Conservation (phyloP, 2,888 invertebrate genomes). For the Ommatoiulus sabulosus region DNA sequence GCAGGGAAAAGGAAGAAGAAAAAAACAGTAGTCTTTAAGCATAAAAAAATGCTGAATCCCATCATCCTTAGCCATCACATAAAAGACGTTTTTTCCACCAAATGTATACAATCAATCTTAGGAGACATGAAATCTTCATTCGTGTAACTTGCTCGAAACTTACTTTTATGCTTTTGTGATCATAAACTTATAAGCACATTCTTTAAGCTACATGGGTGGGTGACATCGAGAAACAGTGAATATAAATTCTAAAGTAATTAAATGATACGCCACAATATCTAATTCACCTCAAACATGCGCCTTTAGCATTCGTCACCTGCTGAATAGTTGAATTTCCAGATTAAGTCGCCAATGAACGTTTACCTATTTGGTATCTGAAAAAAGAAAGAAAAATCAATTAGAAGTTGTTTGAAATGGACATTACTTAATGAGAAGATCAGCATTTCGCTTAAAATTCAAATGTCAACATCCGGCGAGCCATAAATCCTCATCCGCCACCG, state of each 20-base stretch:
- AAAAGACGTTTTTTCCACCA: neutral
- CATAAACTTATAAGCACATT: neutral
- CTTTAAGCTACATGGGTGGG: neutral
- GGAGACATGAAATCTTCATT: conserved; percentile 9
- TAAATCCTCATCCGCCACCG: too few relatives aligned
- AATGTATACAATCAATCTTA: conserved; percentile 22
- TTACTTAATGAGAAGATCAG: too few relatives aligned
- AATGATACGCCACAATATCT: neutral
- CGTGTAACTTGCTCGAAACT: neutral
- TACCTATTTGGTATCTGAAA: neutral
- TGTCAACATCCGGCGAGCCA: too few relatives aligned
- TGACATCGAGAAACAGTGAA: neutral
- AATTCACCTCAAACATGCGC: neutral
- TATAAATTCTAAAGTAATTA: neutral
- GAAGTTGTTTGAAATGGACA: neutral
- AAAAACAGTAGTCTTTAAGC: neutral
- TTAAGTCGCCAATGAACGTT: neutral
- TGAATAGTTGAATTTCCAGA: neutral
- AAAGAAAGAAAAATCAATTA: neutral
- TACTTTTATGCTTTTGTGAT: neutral
- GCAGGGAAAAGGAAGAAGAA: neutral
- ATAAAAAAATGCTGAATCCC: neutral
- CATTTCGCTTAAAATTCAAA: too few relatives aligned
- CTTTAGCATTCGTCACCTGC: neutral
- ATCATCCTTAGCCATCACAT: neutral